Evolutionary conservation across 2,113 vertebrate genomes (phyloP), one percentile per base, ranked within the genome.

Genomic region (Neoarius graeffei): DNA sequence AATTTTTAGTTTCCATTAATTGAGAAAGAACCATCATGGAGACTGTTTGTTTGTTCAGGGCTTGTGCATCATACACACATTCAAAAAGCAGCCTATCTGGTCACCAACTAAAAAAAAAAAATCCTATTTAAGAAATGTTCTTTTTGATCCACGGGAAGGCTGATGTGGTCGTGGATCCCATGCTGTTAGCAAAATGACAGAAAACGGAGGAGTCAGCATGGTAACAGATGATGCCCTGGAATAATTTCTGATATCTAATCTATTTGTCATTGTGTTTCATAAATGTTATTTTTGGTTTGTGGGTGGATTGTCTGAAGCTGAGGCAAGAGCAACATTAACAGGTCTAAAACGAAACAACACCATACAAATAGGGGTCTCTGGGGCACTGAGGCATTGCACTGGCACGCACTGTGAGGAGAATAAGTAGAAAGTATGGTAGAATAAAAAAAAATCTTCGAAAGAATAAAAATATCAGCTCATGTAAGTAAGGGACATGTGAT

Each of bases 231-330:
- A 35, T 35, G 20, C 79, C 19, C 4, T 59, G 79, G 15, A 59
- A 59, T 59, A 1, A 81, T 59, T 59, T 59, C n/a, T 81, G 59
- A 81, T 81, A 81, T 81, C 3, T 59, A 81, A 81, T 81, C 17
- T 15, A 27, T 79, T 79, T 79, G 76, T 79, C 48, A 13, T 77
- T n/a, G 50, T 27, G 10, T n/a, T 54, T 13, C 23, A 14, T 54
- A n/a, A 56, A 79, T 7, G 27, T 56, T 79, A 54, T 52, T 77
- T 56, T n/a, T 56, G 2, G 5, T n/a, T n/a, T 56, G 23, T 79
- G 13, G 48, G 25, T 8, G 11, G 23, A n/a, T 27, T 3, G 5
- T 54, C 52, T 27, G 50, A 56, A 79, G 52, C 2, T 56, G n/a
- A 56, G 52, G 27, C 50, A 48, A 52, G 48, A 77, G 13, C 17